A percentile compares a stretch with the other conserved stretches of the same genome.
Conservation (phyloP, 64 coral and sea anemone species). For the Trachythela sp. region DNA sequence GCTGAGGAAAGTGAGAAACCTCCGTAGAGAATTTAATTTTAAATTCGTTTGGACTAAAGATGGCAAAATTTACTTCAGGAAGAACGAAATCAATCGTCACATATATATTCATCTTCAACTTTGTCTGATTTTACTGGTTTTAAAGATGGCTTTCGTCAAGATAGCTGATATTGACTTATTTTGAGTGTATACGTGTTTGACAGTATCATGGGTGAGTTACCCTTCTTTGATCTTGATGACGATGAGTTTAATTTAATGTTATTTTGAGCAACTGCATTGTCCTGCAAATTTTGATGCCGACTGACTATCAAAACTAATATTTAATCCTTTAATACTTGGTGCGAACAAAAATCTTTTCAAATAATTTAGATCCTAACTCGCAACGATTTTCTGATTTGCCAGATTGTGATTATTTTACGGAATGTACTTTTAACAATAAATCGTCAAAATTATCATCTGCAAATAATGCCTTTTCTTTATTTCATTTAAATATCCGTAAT, state of each 20-base stretch:
- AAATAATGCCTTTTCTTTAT: too few relatives aligned
- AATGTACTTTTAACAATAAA: too few relatives aligned
- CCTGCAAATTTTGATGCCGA: not conserved
- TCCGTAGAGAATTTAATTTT: not conserved
- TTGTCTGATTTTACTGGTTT: not conserved
- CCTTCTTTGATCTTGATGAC: not conserved
- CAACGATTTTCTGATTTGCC: too few relatives aligned
- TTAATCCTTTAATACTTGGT: too few relatives aligned
- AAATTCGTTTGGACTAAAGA: not conserved
- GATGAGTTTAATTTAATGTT: not conserved
- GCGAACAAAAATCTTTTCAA: too few relatives aligned
- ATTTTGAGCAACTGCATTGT: not conserved
- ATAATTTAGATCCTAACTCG: too few relatives aligned
- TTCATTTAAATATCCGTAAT: too few relatives aligned
- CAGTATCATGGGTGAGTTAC: not conserved
- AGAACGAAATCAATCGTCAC: not conserved
- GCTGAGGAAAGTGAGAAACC: not conserved
- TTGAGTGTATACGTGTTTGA: not conserved
- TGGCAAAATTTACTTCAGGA: not conserved
- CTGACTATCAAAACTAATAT: too few relatives aligned
- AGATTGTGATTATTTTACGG: too few relatives aligned
- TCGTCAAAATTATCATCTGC: too few relatives aligned
- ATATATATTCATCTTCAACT: not conserved
- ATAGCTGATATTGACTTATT: not conserved
- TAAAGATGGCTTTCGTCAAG: not conserved